Conservation (phyloP, 2,797 vertebrate genomes). For the Crenichthys baileyi region DNA sequence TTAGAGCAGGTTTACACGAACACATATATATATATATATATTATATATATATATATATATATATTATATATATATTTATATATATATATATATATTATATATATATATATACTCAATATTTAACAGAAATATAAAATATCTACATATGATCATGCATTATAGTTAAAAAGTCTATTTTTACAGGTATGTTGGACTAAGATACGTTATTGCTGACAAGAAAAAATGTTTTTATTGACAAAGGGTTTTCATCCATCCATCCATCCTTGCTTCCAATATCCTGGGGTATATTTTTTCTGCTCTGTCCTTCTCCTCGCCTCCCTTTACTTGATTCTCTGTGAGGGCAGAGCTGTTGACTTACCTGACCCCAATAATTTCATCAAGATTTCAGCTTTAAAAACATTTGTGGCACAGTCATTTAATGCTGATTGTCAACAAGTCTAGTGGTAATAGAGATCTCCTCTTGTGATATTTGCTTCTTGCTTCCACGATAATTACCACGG, state of each 20-base stretch:
- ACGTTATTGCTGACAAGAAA: not conserved
- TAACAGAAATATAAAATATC: not conserved
- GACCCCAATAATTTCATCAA: not conserved
- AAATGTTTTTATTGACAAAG: not conserved
- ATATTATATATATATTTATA: too few species aligned
- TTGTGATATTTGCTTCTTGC: not conserved
- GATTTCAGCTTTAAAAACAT: not conserved
- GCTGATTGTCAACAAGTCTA: not conserved
- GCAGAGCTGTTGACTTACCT: not conserved
- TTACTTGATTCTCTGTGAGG: too few species aligned
- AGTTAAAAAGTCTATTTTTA: not conserved
- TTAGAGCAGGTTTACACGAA: not conserved
- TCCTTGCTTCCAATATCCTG: too few species aligned
- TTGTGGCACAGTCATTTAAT: not conserved
- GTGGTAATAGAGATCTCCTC: not conserved
- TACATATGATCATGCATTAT: not conserved
- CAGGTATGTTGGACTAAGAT: too few species aligned
- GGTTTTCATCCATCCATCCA: not conserved
- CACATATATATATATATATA: not conserved
- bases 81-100: too few species aligned
- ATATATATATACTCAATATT: too few species aligned
- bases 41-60: too few species aligned
- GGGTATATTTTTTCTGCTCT: too few species aligned
- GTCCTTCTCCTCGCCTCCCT: too few species aligned
- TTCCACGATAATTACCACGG: not conserved